These are phyloP conservation scores for Stenoptilia bipunctidactyla DNA, from an alignment of 2,888 invertebrate species.

Conservation along the genomic window DNA sequence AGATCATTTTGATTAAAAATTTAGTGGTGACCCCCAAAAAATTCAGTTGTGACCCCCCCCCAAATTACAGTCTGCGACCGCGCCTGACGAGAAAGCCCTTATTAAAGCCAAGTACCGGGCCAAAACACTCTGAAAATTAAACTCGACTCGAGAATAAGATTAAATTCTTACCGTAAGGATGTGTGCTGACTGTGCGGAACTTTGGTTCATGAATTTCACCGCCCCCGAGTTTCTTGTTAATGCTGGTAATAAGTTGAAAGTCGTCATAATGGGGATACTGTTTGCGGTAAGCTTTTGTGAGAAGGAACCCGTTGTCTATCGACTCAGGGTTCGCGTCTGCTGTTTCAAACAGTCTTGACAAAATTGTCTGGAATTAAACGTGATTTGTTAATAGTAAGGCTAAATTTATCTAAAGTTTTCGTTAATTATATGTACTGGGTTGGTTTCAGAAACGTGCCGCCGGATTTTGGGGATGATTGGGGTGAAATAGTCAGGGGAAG, in stretches of 20 bases:
- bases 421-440: no score
- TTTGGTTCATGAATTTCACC: constrained; percentile 25
- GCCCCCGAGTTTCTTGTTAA: constrained; percentile 33
- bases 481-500: no score
- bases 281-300: constrained; percentile 30
- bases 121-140: no score
- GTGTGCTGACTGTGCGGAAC: constrained; percentile 6
- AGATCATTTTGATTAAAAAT: no score
- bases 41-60: neutral
- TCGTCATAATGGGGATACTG: constrained; percentile 41
- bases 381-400: no score
- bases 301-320: constrained; percentile 17
- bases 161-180: constrained; percentile 17
- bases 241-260: constrained; percentile 36
- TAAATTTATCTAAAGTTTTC: no score
- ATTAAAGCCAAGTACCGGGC: neutral
- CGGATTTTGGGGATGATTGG: no score
- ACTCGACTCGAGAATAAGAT: neutral
- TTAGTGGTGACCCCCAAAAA: neutral
- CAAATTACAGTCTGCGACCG: neutral
- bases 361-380: constrained; percentile 27
- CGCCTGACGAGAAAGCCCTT: neutral
- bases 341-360: constrained; percentile 26
- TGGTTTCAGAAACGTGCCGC: no score
- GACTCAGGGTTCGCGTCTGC: no score